A percentile compares a stretch with the other conserved stretches of the same genome.
Evolutionary conservation across 2,113 vertebrate species (phyloP).

Genomic region (Uropsilus gracilis): DNA sequence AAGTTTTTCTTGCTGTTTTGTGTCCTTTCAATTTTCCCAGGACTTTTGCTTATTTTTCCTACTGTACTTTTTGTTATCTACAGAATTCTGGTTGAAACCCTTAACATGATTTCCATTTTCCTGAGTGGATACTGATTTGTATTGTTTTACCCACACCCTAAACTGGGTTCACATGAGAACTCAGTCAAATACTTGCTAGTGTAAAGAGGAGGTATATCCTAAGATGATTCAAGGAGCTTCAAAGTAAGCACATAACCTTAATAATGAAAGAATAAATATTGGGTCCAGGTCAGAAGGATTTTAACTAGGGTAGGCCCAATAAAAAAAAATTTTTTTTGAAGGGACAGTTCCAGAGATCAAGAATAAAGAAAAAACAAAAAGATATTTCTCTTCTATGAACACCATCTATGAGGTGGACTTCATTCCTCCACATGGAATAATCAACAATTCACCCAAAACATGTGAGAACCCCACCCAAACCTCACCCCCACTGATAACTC

Average conservation of each 20-base stretch:
- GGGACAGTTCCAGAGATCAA: not conserved
- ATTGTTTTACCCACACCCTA: not conserved
- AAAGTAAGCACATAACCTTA: not conserved
- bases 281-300: not conserved
- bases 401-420: no score
- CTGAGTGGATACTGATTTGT: not conserved
- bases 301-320: not conserved
- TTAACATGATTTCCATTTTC: not conserved
- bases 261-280: not conserved
- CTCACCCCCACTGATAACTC: no score
- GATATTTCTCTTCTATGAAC: no score
- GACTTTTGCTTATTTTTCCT: not conserved
- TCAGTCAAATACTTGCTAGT: not conserved
- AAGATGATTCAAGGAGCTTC: not conserved
- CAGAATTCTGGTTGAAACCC: not conserved
- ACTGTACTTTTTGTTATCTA: not conserved
- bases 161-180: not conserved
- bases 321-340: not conserved
- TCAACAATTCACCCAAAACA: no score
- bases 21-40: not conserved
- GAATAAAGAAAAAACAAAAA: not conserved
- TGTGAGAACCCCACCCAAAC: no score
- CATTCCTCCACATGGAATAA: no score
- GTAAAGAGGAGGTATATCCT: not conserved
- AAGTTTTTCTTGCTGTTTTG: not conserved